A percentile compares a stretch with the other conserved stretches of the same genome.
These are phyloP conservation scores for Drosophila koepferae DNA, from an alignment of 2,888 invertebrate genomes.

Conservation along the genomic window DNA sequence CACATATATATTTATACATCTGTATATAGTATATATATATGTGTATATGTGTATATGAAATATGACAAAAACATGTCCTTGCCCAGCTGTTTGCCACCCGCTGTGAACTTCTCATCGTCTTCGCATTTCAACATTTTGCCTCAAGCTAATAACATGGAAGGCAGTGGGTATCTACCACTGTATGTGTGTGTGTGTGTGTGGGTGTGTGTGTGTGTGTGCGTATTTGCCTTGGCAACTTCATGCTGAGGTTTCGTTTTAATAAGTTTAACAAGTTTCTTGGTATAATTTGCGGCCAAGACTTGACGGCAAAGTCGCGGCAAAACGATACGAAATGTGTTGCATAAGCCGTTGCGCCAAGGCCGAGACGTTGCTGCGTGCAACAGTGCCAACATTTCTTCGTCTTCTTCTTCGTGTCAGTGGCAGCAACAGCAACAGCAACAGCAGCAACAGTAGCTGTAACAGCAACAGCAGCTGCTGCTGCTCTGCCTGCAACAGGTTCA, in stretches of 20 bases:
- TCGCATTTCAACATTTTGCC: constrained; percentile 43
- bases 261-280: constrained; percentile 80
- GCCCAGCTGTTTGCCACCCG: constrained; percentile 65
- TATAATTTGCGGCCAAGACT: constrained; percentile 73
- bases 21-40: background rate
- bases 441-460: background rate
- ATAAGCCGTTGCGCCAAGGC: constrained; percentile 30
- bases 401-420: constrained; percentile 11
- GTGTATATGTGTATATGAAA: constrained; percentile 8
- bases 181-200: constrained; percentile 9
- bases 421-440: background rate
- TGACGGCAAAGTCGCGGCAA: constrained; percentile 45
- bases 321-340: constrained; percentile 45
- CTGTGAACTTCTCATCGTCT: constrained; percentile 46
- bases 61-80: constrained; percentile 40
- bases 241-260: constrained; percentile 80
- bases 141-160: constrained; percentile 21
- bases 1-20: background rate
- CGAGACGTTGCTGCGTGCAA: constrained; percentile 25
- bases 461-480: background rate
- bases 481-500: constrained; percentile 46
- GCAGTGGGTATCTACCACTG: constrained; percentile 4
- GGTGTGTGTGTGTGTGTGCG: constrained; percentile 24
- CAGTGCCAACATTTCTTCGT: constrained; percentile 13
- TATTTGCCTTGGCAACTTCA: constrained; percentile 70